These are phyloP conservation scores for Danio choprae DNA, from an alignment of 2,797 vertebrate genomes.

Conservation along the genomic window DNA sequence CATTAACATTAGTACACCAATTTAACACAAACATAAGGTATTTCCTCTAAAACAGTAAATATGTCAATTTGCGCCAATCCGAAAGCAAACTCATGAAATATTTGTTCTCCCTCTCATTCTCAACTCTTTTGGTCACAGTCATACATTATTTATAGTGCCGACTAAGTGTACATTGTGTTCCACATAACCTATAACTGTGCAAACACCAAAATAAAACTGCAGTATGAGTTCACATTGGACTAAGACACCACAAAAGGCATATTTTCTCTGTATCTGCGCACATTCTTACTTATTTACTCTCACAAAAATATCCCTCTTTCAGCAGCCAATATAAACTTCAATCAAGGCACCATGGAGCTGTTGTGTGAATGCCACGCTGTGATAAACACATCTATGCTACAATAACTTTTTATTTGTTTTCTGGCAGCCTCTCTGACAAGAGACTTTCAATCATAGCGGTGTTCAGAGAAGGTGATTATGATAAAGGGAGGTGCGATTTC, in stretches of 20 bases:
- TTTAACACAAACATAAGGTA: no score
- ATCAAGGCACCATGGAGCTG: conserved; percentile 40
- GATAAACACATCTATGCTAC: conserved; percentile 42
- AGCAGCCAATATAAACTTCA: conserved; percentile 42
- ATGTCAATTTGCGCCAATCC: no score
- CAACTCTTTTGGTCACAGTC: not conserved
- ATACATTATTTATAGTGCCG: not conserved
- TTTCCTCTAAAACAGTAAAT: no score
- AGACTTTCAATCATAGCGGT: conserved; percentile 34
- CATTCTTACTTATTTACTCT: conserved; percentile 20
- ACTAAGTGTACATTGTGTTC: not conserved
- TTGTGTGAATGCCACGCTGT: conserved; percentile 35
- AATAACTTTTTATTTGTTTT: conserved; percentile 46
- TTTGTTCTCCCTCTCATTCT: no score
- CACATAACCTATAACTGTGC: not conserved
- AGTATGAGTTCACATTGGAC: not conserved
- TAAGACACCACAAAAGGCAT: not conserved
- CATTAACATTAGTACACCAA: no score
- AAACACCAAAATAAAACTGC: not conserved
- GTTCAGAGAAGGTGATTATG: conserved; percentile 34
- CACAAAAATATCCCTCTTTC: conserved; percentile 11
- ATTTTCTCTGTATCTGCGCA: conserved; percentile 10
- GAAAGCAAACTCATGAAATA: no score
- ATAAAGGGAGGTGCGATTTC: conserved; percentile 17
- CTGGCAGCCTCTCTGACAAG: conserved; percentile 17